phyloP scores from a whole-genome alignment of 2,888 invertebrate species.

The Dicycla oo region DNA sequence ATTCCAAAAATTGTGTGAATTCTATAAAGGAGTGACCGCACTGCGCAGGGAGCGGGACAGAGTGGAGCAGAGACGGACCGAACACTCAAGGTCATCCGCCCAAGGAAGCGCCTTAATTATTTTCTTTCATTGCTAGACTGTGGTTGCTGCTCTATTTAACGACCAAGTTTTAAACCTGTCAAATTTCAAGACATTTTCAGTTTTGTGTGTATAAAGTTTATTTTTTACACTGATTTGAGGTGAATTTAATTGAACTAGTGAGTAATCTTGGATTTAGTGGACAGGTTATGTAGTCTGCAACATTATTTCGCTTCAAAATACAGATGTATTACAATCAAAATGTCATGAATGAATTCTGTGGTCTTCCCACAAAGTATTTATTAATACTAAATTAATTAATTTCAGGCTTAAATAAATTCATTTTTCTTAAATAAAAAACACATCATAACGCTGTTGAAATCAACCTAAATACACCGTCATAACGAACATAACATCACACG shows the following conservation, averaged over 20 bases:
- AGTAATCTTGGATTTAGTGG: too few species aligned
- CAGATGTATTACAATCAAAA: neutral
- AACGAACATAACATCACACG: neutral
- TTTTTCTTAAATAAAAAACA: neutral
- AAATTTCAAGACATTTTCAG: neutral
- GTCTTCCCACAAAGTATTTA: neutral
- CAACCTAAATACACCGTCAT: neutral
- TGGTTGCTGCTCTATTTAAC: neutral
- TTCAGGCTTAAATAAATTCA: neutral
- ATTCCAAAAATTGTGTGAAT: too few species aligned
- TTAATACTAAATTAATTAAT: neutral
- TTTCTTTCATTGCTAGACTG: neutral
- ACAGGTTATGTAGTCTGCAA: neutral
- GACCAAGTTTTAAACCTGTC: neutral
- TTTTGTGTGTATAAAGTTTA: neutral
- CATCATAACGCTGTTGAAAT: neutral
- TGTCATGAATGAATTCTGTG: neutral
- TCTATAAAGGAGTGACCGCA: too few species aligned
- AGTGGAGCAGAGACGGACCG: too few species aligned
- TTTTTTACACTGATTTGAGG: neutral
- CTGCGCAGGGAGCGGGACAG: too few species aligned
- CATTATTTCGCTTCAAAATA: neutral
- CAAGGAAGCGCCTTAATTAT: conserved; percentile 48
- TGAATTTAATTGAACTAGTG: neutral
- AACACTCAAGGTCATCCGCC: too few species aligned